Base-by-base conservation (phyloP, 1,140 invertebrate genomes). In the Coptotermes formosanus region DNA sequence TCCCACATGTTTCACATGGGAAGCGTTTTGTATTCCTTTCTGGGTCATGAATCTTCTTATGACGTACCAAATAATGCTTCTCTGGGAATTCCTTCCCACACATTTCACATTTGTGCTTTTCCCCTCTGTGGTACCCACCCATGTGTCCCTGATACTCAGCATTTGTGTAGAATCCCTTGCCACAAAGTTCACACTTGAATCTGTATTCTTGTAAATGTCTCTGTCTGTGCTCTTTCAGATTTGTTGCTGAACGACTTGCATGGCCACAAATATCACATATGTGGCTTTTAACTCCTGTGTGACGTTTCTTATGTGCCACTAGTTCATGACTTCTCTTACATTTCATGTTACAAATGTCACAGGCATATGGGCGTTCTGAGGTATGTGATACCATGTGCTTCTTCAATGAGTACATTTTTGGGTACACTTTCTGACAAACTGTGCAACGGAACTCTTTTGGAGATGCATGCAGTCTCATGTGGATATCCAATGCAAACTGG, bases 1-100 rank as follows among this genome's bases (percentile, higher is more conserved):
- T 97, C 0, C 93, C 93, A 89, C 97, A 97, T 7, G 94, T 91
- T 86, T 96, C 95, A 89, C 97, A 97, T 43, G 93, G 92, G 84
- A 95, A 93, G 88, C 96, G 96, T 75, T 88, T 90, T 0, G 90
- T 90, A 84, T 89, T 87, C 43, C 30, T 75, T 11, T 55, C 86
- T 19, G 75, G 52, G 48, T 90, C 88, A 82, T 91, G 91, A 90
- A 92, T 91, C 81, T 92, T 55, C 45, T 38, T 84, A 25, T 84
- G 83, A 30, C 4, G 7, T 30, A 84, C 43, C 11, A 84, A 30
- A n/a, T 84, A 11, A 6, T 23, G 19, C n/a, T 84, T 52, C 12
- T 30, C n/a, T 84, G 43, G 83, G 16, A 48, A 84, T 19, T 30
- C 44, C 45, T 84, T 84, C 19, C 85, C 48, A 45, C 88, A 89